Evolutionary conservation across 2,888 invertebrate genomes (phyloP), one percentile per base, ranked within the genome.

Genomic region (Odontocerum albicorne): DNA sequence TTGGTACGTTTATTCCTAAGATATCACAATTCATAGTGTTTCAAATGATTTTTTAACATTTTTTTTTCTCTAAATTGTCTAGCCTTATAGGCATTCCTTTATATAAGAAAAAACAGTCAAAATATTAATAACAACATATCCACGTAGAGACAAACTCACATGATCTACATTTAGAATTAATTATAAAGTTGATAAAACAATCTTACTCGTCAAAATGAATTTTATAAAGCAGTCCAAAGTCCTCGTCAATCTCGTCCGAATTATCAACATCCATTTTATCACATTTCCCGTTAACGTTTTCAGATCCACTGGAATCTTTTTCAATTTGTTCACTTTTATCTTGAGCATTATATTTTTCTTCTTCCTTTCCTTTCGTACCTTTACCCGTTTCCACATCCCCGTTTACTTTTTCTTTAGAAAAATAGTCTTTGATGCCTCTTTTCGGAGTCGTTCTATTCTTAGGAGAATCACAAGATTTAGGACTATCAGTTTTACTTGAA

Each of bases 161-260:
- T n/a, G n/a, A n/a, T n/a, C n/a, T n/a, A n/a, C n/a, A n/a, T n/a
- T n/a, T n/a, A n/a, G n/a, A n/a, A n/a, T n/a, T n/a, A n/a, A n/a
- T n/a, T n/a, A n/a, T n/a, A n/a, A n/a, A n/a, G n/a, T n/a, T n/a
- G n/a, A n/a, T n/a, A n/a, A n/a, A 20, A 17, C 2, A n/a, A 39
- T 75, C 74, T 70, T 71, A 55, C 65, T 63, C 60, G 53, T 73
- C 71, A 33, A 72, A 63, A 62, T 70, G 66, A 35, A 82, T 70
- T 68, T 73, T 70, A 65, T 74, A 83, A 38, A 79, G 64, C 49
- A 81, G 63, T 42, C 73, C 67, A 1, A 66, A 65, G 49, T 77
- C 72, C 27, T 57, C 50, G 19, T 27, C 38, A 49, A 64, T 62
- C 31, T 60, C 53, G 17, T 59, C 55, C 10, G 49, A 45, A 21